Conservation (phyloP, 2,113 vertebrate species). For the Alethe castanea region DNA sequence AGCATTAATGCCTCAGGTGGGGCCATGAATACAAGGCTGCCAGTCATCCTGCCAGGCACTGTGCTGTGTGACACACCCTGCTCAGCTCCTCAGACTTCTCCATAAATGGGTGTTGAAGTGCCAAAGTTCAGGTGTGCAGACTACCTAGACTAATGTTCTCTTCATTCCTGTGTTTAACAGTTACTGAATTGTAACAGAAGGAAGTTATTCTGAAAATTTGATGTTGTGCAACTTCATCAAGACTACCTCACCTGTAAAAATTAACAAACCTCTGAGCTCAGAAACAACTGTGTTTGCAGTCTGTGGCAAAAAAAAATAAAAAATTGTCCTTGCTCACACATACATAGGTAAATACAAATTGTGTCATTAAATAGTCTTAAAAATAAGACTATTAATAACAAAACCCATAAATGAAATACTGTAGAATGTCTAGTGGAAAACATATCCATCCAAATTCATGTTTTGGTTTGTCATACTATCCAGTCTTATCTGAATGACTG, state of each 20-base stretch:
- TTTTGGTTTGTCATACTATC: not conserved
- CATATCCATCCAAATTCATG: not conserved
- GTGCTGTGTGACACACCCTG: not conserved
- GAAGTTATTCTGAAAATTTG: not conserved
- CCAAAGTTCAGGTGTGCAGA: not conserved
- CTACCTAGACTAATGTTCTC: not conserved
- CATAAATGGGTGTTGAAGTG: not conserved
- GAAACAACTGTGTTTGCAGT: not conserved
- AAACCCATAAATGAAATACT: not conserved
- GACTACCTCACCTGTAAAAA: not conserved
- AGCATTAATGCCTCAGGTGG: not conserved
- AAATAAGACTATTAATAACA: not conserved
- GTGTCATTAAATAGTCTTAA: not conserved
- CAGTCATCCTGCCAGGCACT: not conserved
- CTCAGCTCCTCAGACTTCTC: not conserved
- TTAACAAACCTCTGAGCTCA: not conserved
- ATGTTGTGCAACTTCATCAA: not conserved
- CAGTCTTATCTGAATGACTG: not conserved
- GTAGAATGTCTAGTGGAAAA: not conserved
- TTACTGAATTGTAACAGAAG: not conserved
- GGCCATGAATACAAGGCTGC: not conserved
- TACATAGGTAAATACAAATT: not conserved
- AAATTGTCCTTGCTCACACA: accelerated
- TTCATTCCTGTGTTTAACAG: not conserved
- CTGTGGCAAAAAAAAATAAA: not conserved